Base-by-base conservation (phyloP, 2,113 vertebrate species). In the Strigops habroptila region DNA sequence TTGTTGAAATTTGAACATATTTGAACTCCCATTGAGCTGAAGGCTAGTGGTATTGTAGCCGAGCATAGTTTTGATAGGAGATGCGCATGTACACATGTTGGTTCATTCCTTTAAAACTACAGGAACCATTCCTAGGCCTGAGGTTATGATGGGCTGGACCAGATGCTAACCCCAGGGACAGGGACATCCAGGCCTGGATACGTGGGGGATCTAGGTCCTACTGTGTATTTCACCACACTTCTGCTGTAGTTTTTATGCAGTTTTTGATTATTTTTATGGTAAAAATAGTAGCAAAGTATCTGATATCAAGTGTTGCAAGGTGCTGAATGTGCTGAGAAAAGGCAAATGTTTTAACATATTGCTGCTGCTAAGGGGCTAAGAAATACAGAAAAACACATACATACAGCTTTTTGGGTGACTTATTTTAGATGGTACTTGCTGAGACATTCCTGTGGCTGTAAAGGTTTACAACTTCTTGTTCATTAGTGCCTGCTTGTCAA, bases 201-300 rank as follows among this genome's bases (percentile, higher is more conserved):
- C 15, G 33, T 3, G 2, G 33, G 13, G 0, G 0, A 22, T 21
- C 0, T 1, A 14, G 18, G 24, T 30, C 21, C 57, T 59, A 24
- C 9, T 2, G 0, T 24, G 7, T 64, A 15, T 68, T 83, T 57
- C 39, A 59, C 11, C 22, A 80, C 2, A 13, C 25, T 65, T 44
- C 4, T 69, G 30, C 15, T 82, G 12, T 35, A 55, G n/a, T 37
- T 88, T 51, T 60, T 33, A 65, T 35, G 14, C 6, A 60, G 7
- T 7, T 64, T 80, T 60, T 55, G 8, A 17, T 68, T 37, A 6
- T 28, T 86, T 84, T 75, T 53, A 9, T 59, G 3, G n/a, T 59
- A 43, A 65, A 90, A 95, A 9, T 53, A 69, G 22, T 44, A 69
- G 16, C 16, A 53, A 37, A 49, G 13, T 78, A 10, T 52, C 49